Conservation (phyloP, 2,797 vertebrate genomes). For the Graptemys geographica region DNA sequence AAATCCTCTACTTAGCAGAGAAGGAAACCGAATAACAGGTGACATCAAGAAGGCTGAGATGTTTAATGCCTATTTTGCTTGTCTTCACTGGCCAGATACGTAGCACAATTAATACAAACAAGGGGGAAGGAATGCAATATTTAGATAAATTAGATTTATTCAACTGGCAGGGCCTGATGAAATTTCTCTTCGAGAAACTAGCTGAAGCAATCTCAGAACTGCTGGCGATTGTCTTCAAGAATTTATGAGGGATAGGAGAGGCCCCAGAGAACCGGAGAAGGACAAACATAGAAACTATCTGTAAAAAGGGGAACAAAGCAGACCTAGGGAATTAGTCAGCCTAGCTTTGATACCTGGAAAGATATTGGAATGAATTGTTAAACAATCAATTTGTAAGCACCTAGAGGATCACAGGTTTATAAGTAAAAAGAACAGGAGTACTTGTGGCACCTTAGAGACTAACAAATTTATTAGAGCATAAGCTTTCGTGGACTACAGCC, state of each 20-base stretch:
- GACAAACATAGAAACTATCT: not conserved
- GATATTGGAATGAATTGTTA: not conserved
- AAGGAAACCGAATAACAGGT: not conserved
- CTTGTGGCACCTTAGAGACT: too few species aligned
- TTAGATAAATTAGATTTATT: not conserved
- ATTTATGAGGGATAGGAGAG: not conserved
- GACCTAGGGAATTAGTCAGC: not conserved
- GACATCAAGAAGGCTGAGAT: not conserved
- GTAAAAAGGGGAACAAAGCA: not conserved
- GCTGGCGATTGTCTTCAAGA: not conserved
- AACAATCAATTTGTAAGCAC: not conserved
- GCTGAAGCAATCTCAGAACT: not conserved
- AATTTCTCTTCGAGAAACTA: not conserved
- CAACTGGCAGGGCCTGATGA: not conserved
- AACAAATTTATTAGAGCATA: too few species aligned
- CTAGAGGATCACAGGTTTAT: not conserved
- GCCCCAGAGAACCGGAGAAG: not conserved
- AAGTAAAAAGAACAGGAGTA: not conserved
- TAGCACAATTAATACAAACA: not conserved
- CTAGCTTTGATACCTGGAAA: not conserved
- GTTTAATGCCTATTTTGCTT: not conserved
- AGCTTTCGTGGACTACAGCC: too few species aligned
- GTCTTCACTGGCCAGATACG: not conserved
- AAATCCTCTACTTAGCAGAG: not conserved
- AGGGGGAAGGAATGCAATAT: not conserved